phyloP scores from a whole-genome alignment of 2,113 vertebrate genomes.

The Stictonetta naevosa region DNA sequence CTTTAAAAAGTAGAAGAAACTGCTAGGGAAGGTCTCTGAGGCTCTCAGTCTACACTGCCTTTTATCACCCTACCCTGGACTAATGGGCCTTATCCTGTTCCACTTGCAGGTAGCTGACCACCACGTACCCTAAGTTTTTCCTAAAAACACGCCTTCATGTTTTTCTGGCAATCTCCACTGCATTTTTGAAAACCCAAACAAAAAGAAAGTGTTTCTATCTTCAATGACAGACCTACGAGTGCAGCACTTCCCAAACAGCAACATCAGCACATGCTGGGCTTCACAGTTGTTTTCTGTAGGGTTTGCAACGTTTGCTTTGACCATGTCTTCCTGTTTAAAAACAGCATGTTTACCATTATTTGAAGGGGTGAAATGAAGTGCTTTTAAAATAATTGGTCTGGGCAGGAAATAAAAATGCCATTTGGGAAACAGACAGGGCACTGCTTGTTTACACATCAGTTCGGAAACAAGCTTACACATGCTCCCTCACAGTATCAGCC shows the following conservation, averaged over 20 bases:
- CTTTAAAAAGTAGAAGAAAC: neutral
- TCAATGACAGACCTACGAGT: neutral
- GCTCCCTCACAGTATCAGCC: neutral
- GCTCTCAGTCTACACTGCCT: neutral
- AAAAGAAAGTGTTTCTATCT: neutral
- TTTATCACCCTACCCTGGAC: neutral
- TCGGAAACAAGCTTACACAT: neutral
- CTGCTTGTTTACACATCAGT: neutral
- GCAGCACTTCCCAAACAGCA: neutral
- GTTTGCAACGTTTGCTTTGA: slow-evolving; percentile 16
- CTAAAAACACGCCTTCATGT: neutral
- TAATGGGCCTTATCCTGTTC: neutral
- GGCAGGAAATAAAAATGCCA: slow-evolving; percentile 11
- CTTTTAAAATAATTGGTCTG: slow-evolving; percentile 15
- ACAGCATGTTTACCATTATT: neutral
- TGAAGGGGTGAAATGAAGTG: neutral
- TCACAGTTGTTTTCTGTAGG: neutral
- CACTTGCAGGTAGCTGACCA: neutral
- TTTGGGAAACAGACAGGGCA: neutral
- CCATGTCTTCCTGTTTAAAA: slow-evolving; percentile 12
- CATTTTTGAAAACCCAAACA: neutral
- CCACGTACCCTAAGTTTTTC: neutral
- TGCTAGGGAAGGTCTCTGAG: neutral
- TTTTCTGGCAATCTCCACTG: neutral
- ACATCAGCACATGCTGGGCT: neutral